A percentile compares a stretch with the other conserved stretches of the same genome.
phyloP scores from a whole-genome alignment of 2,888 invertebrate species.

The Morpho achilles region DNA sequence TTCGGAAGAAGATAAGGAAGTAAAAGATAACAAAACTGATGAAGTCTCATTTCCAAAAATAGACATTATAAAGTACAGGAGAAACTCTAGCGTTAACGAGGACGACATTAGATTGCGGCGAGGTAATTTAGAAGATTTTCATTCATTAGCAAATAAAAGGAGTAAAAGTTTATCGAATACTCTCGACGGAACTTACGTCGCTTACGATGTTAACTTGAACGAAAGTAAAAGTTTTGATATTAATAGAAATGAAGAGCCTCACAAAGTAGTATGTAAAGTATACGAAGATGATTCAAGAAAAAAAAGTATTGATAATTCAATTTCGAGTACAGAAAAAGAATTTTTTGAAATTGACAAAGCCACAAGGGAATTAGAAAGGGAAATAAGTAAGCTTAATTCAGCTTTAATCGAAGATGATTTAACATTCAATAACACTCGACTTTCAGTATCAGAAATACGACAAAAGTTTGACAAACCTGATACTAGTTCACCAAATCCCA shows the following conservation, averaged over 20 bases:
- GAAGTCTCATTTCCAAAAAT: constrained; percentile 60
- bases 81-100: constrained; percentile 70
- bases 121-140: constrained; percentile 68
- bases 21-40: constrained; percentile 51
- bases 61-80: constrained; percentile 61
- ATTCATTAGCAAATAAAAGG: constrained; percentile 56
- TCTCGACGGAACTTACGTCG: constrained; percentile 47
- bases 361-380: constrained; percentile 64
- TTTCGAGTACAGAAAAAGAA: constrained; percentile 70
- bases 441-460: constrained; percentile 71
- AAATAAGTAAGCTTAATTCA: constrained; percentile 68
- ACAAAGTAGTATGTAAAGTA: constrained; percentile 65
- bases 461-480: constrained; percentile 74
- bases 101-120: constrained; percentile 64
- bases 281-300: constrained; percentile 56
- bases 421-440: constrained; percentile 43
- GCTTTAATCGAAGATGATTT: constrained; percentile 67
- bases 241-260: constrained; percentile 60
- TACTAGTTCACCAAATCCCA: constrained; percentile 72
- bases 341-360: constrained; percentile 71
- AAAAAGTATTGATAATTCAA: constrained; percentile 60
- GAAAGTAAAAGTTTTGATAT: constrained; percentile 47
- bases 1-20: constrained; percentile 31
- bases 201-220: constrained; percentile 65
- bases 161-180: constrained; percentile 67